Conservation (phyloP, 2,888 invertebrate genomes). For the Diloba caeruleocephala region DNA sequence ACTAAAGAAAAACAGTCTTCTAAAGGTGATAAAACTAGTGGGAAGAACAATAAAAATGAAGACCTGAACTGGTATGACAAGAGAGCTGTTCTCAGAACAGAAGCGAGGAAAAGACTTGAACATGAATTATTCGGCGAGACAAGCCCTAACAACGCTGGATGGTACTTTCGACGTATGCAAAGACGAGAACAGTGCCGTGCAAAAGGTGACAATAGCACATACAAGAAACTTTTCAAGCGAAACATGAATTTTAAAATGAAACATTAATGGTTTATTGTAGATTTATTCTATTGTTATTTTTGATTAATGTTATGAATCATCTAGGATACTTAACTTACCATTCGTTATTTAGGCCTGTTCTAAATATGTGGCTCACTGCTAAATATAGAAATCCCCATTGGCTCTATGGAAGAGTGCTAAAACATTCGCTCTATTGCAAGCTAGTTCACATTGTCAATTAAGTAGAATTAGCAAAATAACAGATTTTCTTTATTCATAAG, state of each 20-base stretch:
- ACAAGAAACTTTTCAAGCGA: slow-evolving; percentile 71
- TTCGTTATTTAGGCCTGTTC: slow-evolving; percentile 11
- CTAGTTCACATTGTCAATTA: no score
- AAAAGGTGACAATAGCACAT: slow-evolving; percentile 75
- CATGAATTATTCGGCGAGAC: slow-evolving; percentile 74
- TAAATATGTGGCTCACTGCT: not conserved
- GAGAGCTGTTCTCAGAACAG: slow-evolving; percentile 71
- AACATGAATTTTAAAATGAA: slow-evolving; percentile 81
- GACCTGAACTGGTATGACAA: slow-evolving; percentile 78
- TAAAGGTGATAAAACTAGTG: slow-evolving; percentile 40
- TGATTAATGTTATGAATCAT: slow-evolving; percentile 26
- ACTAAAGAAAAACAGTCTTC: slow-evolving; percentile 22
- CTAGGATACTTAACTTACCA: slow-evolving; percentile 24
- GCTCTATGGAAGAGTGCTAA: no score
- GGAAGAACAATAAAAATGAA: slow-evolving; percentile 56
- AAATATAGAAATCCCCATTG: no score
- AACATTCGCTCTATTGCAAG: no score
- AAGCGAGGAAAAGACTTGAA: slow-evolving; percentile 78
- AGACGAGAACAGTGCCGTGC: slow-evolving; percentile 82
- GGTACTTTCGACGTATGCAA: slow-evolving; percentile 86
- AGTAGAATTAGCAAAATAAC: no score
- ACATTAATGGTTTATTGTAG: slow-evolving; percentile 58
- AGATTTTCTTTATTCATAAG: no score
- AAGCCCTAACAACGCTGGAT: slow-evolving; percentile 74
- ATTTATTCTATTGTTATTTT: slow-evolving; percentile 20